These are phyloP conservation scores for Cichlasoma orientale DNA, from an alignment of 2,797 vertebrate genomes.

Conservation along the genomic window DNA sequence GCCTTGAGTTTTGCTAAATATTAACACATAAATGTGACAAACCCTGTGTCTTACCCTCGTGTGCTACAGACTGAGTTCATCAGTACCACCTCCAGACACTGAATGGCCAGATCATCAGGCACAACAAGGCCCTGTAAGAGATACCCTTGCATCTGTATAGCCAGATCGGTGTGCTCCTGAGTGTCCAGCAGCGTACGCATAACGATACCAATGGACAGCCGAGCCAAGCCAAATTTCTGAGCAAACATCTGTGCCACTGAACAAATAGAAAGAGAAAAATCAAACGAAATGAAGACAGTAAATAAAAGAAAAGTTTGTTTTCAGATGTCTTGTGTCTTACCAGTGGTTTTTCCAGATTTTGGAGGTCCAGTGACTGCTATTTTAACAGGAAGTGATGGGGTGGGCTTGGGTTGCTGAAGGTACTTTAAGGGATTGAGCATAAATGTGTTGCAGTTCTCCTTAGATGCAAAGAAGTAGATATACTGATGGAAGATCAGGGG, in stretches of 20 bases:
- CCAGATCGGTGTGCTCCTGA: constrained; percentile 82
- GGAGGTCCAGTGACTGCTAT: constrained; percentile 89
- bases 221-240: constrained; percentile 82
- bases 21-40: neutral
- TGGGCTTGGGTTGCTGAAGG: constrained; percentile 87
- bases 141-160: constrained; percentile 77
- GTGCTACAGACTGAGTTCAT: constrained; percentile 83
- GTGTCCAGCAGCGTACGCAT: constrained; percentile 81
- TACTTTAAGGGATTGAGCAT: constrained; percentile 93
- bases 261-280: constrained; percentile 1
- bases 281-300: neutral
- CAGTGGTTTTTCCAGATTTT: constrained; percentile 94
- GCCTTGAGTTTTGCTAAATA: neutral
- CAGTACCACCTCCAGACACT: constrained; percentile 87
- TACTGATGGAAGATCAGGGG: constrained; percentile 89
- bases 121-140: constrained; percentile 84
- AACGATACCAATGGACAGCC: constrained; percentile 85
- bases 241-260: constrained; percentile 88
- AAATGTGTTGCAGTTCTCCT: constrained; percentile 87
- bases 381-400: constrained; percentile 83
- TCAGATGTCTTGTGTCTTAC: constrained; percentile 64
- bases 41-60: constrained; percentile 79
- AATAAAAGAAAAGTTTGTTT: neutral
- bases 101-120: constrained; percentile 89
- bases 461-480: constrained; percentile 92